phyloP scores from a whole-genome alignment of 2,797 vertebrate species.

The Limnodromus scolopaceus region DNA sequence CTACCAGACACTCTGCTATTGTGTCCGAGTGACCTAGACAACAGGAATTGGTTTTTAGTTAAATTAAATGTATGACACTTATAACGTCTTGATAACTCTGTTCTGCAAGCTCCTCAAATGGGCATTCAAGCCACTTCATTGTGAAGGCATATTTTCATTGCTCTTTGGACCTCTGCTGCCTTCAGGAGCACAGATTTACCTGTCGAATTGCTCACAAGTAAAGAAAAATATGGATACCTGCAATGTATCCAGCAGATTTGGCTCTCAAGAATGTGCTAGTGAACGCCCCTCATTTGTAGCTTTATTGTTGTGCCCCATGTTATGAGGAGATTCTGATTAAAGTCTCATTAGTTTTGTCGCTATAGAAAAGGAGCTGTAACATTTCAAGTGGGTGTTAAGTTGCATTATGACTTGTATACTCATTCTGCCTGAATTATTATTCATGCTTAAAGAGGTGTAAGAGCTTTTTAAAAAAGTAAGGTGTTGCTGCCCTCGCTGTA shows the following conservation, averaged over 20 bases:
- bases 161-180: not conserved
- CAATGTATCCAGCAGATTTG: not conserved
- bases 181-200: not conserved
- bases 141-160: not conserved
- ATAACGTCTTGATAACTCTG: not conserved
- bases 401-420: not conserved
- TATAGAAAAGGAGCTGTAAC: not conserved
- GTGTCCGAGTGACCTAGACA: not conserved
- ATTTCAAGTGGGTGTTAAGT: constrained; percentile 15
- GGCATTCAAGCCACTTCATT: not conserved
- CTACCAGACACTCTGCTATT: not conserved
- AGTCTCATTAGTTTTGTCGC: not conserved
- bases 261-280: not conserved
- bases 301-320: not conserved
- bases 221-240: not conserved
- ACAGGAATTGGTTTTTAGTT: not conserved
- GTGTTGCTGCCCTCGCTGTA: not conserved
- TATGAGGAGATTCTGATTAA: not conserved
- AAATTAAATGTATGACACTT: not conserved
- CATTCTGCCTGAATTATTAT: not conserved
- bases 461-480: not conserved
- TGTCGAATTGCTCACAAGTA: not conserved
- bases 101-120: not conserved
- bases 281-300: not conserved
- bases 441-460: not conserved